phyloP scores from a whole-genome alignment of 2,888 invertebrate species.

The Lasioglossum marginatum region DNA sequence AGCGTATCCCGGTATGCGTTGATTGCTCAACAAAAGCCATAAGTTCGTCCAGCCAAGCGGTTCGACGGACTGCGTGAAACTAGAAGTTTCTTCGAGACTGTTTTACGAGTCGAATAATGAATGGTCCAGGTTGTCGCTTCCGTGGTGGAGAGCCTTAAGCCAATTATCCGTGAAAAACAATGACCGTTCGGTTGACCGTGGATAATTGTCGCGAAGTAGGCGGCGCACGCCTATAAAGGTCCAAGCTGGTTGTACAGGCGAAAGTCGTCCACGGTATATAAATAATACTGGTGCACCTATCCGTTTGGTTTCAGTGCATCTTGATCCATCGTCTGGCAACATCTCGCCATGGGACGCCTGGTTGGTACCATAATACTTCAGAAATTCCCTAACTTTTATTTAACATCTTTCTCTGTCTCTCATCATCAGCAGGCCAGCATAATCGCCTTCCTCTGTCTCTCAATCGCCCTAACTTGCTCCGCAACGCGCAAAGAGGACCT shows the following conservation, averaged over 20 bases:
- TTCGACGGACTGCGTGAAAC: neutral
- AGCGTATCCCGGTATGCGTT: neutral
- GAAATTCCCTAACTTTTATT: neutral
- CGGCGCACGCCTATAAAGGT: conserved; percentile 67
- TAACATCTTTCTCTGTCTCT: neutral
- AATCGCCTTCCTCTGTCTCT: conserved; percentile 66
- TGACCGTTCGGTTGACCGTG: conserved; percentile 51
- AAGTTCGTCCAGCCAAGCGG: neutral
- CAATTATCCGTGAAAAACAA: conserved; percentile 44
- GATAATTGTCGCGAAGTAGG: conserved; percentile 58
- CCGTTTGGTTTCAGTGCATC: conserved; percentile 74
- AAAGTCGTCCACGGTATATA: conserved; percentile 81
- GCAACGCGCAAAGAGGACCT: conserved; percentile 73
- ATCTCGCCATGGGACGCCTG: conserved; percentile 74
- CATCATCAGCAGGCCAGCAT: conserved; percentile 49
- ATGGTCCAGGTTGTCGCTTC: conserved; percentile 4
- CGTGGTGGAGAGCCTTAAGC: neutral
- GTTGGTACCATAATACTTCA: conserved; percentile 69
- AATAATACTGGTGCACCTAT: conserved; percentile 76
- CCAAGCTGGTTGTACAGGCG: conserved; percentile 72
- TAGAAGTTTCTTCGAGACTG: conserved; percentile 11
- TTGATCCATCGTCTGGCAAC: conserved; percentile 64
- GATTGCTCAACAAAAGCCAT: neutral
- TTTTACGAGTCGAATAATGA: conserved; percentile 47
- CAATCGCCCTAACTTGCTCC: conserved; percentile 42